Evolutionary conservation across 2,888 invertebrate species (phyloP).

Genomic region (Phytoseiulus persimilis): DNA sequence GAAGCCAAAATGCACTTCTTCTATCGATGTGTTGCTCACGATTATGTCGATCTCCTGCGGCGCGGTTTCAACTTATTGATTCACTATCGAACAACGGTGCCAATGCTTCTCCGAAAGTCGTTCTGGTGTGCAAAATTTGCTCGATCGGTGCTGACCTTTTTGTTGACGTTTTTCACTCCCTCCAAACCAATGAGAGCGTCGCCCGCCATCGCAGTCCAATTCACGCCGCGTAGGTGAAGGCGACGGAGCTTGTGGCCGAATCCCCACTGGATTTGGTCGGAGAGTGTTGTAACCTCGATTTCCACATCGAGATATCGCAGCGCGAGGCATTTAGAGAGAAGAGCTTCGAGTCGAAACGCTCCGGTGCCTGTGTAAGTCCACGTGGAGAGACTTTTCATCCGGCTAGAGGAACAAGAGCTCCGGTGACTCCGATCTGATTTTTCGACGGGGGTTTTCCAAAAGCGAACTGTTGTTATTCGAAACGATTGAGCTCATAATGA

Average conservation of each 20-base stretch:
- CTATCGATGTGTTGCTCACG: not conserved
- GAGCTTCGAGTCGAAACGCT: constrained; percentile 24
- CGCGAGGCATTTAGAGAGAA: not conserved
- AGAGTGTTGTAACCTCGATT: not conserved
- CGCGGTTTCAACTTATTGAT: not conserved
- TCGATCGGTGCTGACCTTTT: not conserved
- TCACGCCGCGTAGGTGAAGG: not conserved
- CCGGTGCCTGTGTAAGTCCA: not conserved
- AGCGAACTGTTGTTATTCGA: no score
- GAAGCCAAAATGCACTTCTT: not conserved
- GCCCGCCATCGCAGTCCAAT: constrained; percentile 8
- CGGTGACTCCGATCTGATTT: no score
- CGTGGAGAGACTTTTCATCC: constrained; percentile 10
- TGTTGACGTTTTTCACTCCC: not conserved
- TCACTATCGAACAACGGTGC: not conserved
- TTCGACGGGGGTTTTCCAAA: no score
- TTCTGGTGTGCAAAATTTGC: no score
- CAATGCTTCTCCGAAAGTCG: no score
- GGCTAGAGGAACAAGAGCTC: not conserved
- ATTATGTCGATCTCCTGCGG: not conserved
- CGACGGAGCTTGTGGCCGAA: constrained; percentile 29
- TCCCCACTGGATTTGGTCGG: constrained; percentile 28
- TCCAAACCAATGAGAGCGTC: not conserved
- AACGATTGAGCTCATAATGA: no score
- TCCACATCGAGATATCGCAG: not conserved